Evolutionary conservation across 2,888 invertebrate genomes (phyloP), one percentile per base, ranked within the genome.

Genomic region (Pollenia amentaria): DNA sequence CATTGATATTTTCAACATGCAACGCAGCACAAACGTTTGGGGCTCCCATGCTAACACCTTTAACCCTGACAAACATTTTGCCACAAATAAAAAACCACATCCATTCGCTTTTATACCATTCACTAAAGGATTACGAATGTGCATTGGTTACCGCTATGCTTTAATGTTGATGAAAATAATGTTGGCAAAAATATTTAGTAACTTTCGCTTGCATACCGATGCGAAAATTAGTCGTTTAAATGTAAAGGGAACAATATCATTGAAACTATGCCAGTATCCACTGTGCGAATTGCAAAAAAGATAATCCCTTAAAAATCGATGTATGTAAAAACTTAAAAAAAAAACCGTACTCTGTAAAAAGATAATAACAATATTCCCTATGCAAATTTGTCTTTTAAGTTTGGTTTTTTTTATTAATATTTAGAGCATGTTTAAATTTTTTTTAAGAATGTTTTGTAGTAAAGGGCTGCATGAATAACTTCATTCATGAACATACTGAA

Each of bases 131-230:
- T 84, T 92, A 55, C 90, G 93, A 38, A 93, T 92, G 92, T 93
- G 93, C 82, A 92, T 93, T 73, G 92, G 92, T 40, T 92, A 92
- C 78, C 91, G 92, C 2, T 92, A 92, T 88, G 93, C 92, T 0
- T 84, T 90, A 79, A 88, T 92, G 85, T 86, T 93, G 16, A 91
- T 92, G 91, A 92, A 92, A 73, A 82, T 91, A 78, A 84, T 92
- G 65, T 62, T 93, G 73, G 92, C 91, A 18, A 91, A 91, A 84
- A 90, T 93, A 87, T 93, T 93, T 86, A 91, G 90, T 1, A 89
- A 89, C 42, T 92, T 90, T 87, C 90, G 90, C 57, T 89, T 92
- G 11, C 88, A 79, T 53, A 91, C 92, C 4, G 87, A 90, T 3
- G 90, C 90, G 0, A 87, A 88, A 46, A 60, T 93, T 21, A 85